A percentile compares a stretch with the other conserved stretches of the same genome.
These are phyloP conservation scores for Hydrolagus affinis DNA, from an alignment of 2,113 vertebrate species.

Conservation along the genomic window DNA sequence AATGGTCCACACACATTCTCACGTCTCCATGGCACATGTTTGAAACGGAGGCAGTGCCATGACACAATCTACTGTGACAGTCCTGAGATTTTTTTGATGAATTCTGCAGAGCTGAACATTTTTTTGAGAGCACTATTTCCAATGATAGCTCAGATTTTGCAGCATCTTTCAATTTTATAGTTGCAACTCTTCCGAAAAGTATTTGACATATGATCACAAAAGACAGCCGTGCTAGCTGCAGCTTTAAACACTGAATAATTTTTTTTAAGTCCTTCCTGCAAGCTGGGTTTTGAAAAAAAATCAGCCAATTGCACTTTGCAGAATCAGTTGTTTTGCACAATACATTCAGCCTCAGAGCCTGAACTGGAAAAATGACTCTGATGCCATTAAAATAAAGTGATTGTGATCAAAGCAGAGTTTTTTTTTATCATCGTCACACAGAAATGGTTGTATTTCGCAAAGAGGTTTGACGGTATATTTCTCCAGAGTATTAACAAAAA, in stretches of 20 bases:
- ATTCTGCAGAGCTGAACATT: too few species aligned
- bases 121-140: background rate
- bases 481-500: slow-evolving; percentile 3
- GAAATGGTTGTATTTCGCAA: background rate
- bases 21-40: background rate
- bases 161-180: background rate
- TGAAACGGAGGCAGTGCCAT: background rate
- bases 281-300: background rate
- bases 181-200: background rate
- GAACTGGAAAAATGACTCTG: background rate
- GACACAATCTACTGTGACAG: background rate
- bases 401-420: background rate
- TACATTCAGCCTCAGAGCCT: background rate
- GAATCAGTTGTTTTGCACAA: background rate
- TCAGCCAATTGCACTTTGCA: background rate
- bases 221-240: background rate
- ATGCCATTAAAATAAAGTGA: background rate
- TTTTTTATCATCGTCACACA: background rate
- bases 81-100: too few species aligned
- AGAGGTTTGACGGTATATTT: background rate
- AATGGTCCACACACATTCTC: background rate
- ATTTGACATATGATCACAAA: background rate
- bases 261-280: too few species aligned
- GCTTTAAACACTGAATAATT: too few species aligned
- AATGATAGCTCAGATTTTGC: background rate